These are phyloP conservation scores for Drosophila pullipes DNA, from an alignment of 2,888 invertebrate genomes.

Conservation along the genomic window DNA sequence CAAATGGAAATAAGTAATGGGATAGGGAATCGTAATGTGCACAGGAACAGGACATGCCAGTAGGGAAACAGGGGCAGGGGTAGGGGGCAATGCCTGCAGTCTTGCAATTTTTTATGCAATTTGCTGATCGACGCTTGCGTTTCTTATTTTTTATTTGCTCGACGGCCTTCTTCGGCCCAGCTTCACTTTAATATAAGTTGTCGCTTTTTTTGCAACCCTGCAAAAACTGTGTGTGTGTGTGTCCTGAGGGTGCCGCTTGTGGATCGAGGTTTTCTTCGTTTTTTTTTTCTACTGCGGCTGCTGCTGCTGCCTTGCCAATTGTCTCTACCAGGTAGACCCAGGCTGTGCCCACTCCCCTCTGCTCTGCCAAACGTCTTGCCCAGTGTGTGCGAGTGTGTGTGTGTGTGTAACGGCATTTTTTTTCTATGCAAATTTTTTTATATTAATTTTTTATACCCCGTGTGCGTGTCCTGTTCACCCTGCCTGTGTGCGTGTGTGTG, in stretches of 20 bases:
- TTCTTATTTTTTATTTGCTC: constrained; percentile 29
- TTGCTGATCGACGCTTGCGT: constrained; percentile 64
- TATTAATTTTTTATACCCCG: constrained; percentile 81
- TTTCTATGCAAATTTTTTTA: constrained; percentile 85
- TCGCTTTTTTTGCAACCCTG: constrained; percentile 41
- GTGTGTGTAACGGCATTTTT: constrained; percentile 84
- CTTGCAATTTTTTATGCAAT: constrained; percentile 79
- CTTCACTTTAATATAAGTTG: not conserved
- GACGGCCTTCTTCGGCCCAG: constrained; percentile 27
- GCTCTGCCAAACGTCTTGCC: constrained; percentile 9
- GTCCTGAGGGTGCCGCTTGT: constrained; percentile 48
- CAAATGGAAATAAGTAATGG: constrained; percentile 15
- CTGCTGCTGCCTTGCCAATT: constrained; percentile 32
- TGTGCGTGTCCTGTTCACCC: constrained; percentile 57
- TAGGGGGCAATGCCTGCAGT: constrained; percentile 15
- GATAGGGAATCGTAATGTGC: constrained; percentile 11
- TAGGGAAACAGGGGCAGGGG: not conserved
- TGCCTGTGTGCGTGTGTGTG: constrained; percentile 25
- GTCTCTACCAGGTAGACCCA: constrained; percentile 62
- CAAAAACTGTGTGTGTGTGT: constrained; percentile 11
- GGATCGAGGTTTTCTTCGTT: constrained; percentile 39
- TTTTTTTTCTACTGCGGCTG: constrained; percentile 7
- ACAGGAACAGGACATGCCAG: constrained; percentile 13
- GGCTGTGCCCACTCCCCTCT: constrained; percentile 10
- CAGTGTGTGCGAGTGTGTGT: constrained; percentile 2